Conservation (phyloP, 2,888 invertebrate genomes). For the Torymus aiolomorphi region DNA sequence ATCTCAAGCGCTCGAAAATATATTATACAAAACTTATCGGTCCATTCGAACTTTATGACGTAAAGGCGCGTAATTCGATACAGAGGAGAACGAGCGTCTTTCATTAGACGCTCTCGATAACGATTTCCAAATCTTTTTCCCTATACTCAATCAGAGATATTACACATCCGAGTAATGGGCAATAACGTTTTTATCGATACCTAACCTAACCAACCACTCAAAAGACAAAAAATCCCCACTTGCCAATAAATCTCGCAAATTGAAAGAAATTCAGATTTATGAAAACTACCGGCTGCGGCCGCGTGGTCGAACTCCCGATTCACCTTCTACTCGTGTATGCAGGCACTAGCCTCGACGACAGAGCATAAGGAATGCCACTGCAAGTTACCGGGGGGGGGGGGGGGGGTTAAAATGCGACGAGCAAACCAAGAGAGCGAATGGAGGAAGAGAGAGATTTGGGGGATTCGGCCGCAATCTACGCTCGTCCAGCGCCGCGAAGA, state of each 20-base stretch:
- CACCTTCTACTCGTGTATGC: constrained; percentile 60
- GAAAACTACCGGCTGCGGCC: not conserved
- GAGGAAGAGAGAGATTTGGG: constrained; percentile 36
- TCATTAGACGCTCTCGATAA: constrained; percentile 45
- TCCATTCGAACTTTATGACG: constrained; percentile 53
- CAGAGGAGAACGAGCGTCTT: constrained; percentile 57
- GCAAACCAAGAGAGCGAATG: constrained; percentile 10
- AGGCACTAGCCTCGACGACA: constrained; percentile 72
- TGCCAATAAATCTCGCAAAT: not conserved
- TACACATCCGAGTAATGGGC: not conserved
- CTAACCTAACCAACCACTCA: not conserved
- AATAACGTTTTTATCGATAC: not conserved
- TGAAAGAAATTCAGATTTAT: constrained; percentile 4
- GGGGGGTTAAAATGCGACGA: constrained; percentile 12
- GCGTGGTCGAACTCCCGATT: constrained; percentile 63
- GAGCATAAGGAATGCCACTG: constrained; percentile 64
- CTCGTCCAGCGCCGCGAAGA: constrained; percentile 62
- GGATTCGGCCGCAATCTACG: constrained; percentile 71
- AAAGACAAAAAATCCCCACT: not conserved
- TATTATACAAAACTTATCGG: constrained; percentile 54
- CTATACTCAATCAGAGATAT: constrained; percentile 34
- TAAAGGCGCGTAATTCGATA: constrained; percentile 53
- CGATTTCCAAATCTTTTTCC: constrained; percentile 43
- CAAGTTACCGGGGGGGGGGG: constrained; percentile 42
- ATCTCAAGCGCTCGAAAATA: constrained; percentile 47